Conservation (phyloP, 1,140 invertebrate species). For the Bilobella aurantiaca region DNA sequence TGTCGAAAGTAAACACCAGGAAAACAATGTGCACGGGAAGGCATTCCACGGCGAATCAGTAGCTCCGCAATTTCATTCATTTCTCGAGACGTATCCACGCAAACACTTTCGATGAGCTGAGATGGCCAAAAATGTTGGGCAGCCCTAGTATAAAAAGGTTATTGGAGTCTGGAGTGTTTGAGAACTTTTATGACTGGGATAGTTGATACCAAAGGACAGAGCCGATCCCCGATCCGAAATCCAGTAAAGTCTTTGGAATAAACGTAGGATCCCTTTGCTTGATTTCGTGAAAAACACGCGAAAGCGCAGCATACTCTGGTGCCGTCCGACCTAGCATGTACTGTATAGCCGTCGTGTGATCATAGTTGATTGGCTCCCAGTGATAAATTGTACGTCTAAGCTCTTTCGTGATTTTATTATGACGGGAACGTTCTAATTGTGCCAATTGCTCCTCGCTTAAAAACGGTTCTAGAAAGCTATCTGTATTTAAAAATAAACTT, state of each 20-base stretch:
- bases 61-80: slow-evolving; percentile 70
- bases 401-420: slow-evolving; percentile 38
- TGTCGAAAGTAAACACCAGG: slow-evolving; percentile 61
- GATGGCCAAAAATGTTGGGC: slow-evolving; percentile 57
- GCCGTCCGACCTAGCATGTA: slow-evolving; percentile 60
- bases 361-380: slow-evolving; percentile 62
- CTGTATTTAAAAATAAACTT: slow-evolving; percentile 6
- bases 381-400: slow-evolving; percentile 52
- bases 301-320: slow-evolving; percentile 62
- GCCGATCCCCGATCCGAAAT: slow-evolving; percentile 83
- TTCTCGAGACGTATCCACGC: slow-evolving; percentile 62
- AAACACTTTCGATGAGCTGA: slow-evolving; percentile 65
- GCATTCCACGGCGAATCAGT: slow-evolving; percentile 51
- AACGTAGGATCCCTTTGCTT: slow-evolving; percentile 52
- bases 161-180: too few species aligned
- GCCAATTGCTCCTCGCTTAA: slow-evolving; percentile 29
- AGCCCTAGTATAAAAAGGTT: too few species aligned
- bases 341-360: slow-evolving; percentile 49
- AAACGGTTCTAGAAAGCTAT: slow-evolving; percentile 36
- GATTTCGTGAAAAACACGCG: slow-evolving; percentile 64
- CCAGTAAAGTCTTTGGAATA: slow-evolving; percentile 63
- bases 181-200: background rate
- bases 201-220: slow-evolving; percentile 58
- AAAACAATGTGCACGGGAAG: slow-evolving; percentile 47
- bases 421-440: slow-evolving; percentile 23